Evolutionary conservation across 2,888 invertebrate species (phyloP), one percentile per base, ranked within the genome.

Genomic region (Ariolimax columbianus): DNA sequence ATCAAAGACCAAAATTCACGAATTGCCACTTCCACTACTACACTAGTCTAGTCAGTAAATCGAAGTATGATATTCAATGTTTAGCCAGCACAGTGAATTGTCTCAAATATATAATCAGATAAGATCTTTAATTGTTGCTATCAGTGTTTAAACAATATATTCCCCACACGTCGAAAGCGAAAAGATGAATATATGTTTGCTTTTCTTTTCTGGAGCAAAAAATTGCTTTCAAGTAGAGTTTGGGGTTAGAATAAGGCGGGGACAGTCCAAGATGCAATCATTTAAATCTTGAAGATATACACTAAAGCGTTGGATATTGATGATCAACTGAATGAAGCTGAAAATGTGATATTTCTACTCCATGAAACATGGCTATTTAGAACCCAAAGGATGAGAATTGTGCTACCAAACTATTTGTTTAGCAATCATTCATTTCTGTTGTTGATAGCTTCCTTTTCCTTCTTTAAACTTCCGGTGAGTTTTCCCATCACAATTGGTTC

Each of bases 401-500:
- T 9, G n/a, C 36, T 55, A 72, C 23, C 26, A 36, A 23, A 75
- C 19, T 68, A 68, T 68, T 84, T 55, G 23, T 51, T 43, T 30
- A 40, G 59, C 59, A 77, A 85, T 81, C 77, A 51, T 59, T 81
- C 81, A 84, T 75, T 81, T 85, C 17, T 51, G 77, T 77, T 85
- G 79, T 85, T 85, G 85, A 85, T 70, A 81, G 77, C 85, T 77
- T 81, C 85, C 81, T 75, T 40, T 73, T 81, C 47, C 66, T 77
- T 75, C 55, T 47, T 14, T 19, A 30, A 66, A 78, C 66, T 78
- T 78, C 80, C 70, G 70, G 70, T 51, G 36, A 17, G 51, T 33
- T 33, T 33, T 26, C n/a, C 4, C 30, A n/a, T 11, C 11, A 30
- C n/a, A 30, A n/a, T 30, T 30, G 9, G 26, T n/a, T 30, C 63